Base-by-base conservation (phyloP, 92 coral and sea anemone species). In the Paramuricea clavata region DNA sequence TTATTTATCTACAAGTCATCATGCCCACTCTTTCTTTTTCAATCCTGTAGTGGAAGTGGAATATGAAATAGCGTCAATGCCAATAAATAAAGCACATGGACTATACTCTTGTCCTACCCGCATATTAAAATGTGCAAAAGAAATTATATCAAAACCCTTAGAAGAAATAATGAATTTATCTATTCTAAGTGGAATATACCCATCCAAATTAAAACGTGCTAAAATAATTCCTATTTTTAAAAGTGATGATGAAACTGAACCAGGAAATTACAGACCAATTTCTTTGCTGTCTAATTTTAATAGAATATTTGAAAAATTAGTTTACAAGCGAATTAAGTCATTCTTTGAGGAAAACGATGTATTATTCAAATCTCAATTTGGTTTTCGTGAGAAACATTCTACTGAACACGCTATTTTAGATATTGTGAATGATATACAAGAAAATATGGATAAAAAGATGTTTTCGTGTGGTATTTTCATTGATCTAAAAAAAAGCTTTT, bases 61-160 rank as follows among this genome's bases (percentile, higher is more conserved):
- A 75, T 28, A 32, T 49, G 74, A 90, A 78, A 83, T 89, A 12
- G 17, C 26, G n/a, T n/a, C n/a, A n/a, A n/a, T n/a, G n/a, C 59
- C 80, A 16, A 84, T 52, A 41, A 86, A 86, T 28, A 83, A 83
- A 49, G 69, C 92, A 59, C 32, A 90, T 57, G 83, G 93, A 47
- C 87, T 86, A 1, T 80, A 90, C 32, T 90, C 88, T 3, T 52
- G 61, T 50, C 92, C 83, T 23, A 81, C 83, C 5, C 8, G 47
- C 2, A 41, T 90, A 15, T 15, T 81, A 47, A 47, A 47, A 47
- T 47, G 52, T 15, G 17, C 17, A 5, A 47, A 47, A 47, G 15
- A 47, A 47, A 9, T 9, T 15, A 15, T 47, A 47, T 47, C 52
- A 9, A 10, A 47, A 47, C 52, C 17, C 17, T 47, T 47, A 47